Evolutionary conservation across 2,113 vertebrate species (phyloP), one percentile per base, ranked within the genome.

Genomic region (Salvelinus fontinalis): DNA sequence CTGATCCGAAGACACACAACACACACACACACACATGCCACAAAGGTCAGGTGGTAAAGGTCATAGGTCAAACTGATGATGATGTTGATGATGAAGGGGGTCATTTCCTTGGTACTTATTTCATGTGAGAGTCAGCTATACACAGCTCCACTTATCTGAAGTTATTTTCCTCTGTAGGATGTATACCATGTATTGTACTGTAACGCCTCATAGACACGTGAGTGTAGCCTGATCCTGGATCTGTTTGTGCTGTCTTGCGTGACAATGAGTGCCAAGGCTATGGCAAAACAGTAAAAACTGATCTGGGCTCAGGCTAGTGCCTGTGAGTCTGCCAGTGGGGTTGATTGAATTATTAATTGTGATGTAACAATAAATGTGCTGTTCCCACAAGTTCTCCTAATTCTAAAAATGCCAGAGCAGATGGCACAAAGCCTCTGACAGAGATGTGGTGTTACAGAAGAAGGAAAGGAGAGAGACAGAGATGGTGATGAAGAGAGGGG

Each of bases 401-500:
- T 73, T 84, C 78, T 81, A 79, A 85, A 86, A 85, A 84, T 75
- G 83, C 84, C 71, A 79, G 76, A 75, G 79, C 84, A 87, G 82
- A 88, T 88, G 84, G 83, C 81, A 49, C 67, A 5, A 4, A 48
- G 83, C 84, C 84, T 76, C 76, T 1, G 5, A 83, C 34, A 3
- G 68, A 79, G 79, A 44, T 72, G 77, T 71, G 75, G 59, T 70
- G 39, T 24, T 57, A 70, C 22, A 4, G 49, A n/a, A 3, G 24
- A 9, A 60, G 4, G 4, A 26, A 7, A 16, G 27, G 14, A 31
- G 65, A 18, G 3, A 16, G 27, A 67, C 11, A 16, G 65, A 4
- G 26, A 31, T 27, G 14, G 27, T 13, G 39, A 22, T 44, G 1
- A 16, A 4, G 1, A 2, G 64, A 29, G 49, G 9, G 3, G 48